Evolutionary conservation across 2,888 invertebrate genomes (phyloP), one percentile per base, ranked within the genome.

Genomic region (Geophilus truncorum): DNA sequence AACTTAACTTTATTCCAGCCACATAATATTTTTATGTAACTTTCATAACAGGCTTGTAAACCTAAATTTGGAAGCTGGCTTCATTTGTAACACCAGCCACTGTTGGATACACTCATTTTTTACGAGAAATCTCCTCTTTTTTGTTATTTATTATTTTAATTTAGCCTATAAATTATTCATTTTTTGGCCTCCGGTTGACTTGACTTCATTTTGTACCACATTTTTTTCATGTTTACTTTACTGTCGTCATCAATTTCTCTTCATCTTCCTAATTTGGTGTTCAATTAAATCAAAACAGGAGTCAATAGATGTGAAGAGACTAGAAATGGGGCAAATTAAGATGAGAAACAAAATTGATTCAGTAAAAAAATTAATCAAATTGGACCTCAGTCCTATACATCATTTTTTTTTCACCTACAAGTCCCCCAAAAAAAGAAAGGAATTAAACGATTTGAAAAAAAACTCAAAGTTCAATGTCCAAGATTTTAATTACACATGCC

Each of bases 281-380:
- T 62, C 62, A 62, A 62, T 62, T 62, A 62, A 62, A 62, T 62
- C 62, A 62, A 62, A 62, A 62, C 28, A 25, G 62, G 25, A 62
- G 62, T 23, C 25, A 25, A 62, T 28, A 62, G 62, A 62, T 62
- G 62, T 62, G 62, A 25, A 28, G 23, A 9, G 62, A 62, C 62
- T 62, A 62, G 62, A 62, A 62, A 62, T 62, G 62, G 62, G 62
- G 62, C 10, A 62, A 62, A 62, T 62, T 62, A 62, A 62, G 62
- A 23, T 25, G 25, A 28, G 62, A 62, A 23, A 62, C 62, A 62
- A 62, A 62, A 23, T 62, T 62, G 62, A 62, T 62, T 62, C 1
- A 15, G 21, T 6, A 57, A 57, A 62, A 62, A 23, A 25, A 25
- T 62, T 23, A 62, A 23, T 62, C 23, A 62, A 25, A 62, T 62